Evolutionary conservation across 2,888 invertebrate species (phyloP).

Genomic region (Cephalotes varians): DNA sequence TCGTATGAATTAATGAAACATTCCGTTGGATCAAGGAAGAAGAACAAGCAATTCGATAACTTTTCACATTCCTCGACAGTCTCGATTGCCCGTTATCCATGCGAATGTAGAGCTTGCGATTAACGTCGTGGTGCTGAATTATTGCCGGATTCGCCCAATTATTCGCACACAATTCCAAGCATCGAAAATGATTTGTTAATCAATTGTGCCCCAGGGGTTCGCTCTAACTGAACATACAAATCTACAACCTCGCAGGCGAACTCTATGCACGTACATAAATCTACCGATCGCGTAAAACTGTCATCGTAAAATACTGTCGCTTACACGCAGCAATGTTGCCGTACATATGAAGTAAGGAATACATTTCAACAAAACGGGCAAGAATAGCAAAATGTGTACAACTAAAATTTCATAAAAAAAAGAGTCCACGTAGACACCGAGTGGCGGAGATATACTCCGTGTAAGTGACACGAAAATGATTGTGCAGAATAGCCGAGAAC

Average conservation of each 20-base stretch:
- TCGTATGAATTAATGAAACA: constrained; percentile 7
- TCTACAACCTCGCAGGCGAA: background rate
- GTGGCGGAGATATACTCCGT: background rate
- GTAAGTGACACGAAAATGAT: constrained; percentile 42
- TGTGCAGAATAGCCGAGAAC: background rate
- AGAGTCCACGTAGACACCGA: too few species aligned
- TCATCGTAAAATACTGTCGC: constrained; percentile 6
- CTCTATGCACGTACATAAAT: background rate
- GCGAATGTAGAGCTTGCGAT: background rate
- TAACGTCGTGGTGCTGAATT: background rate
- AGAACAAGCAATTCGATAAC: background rate
- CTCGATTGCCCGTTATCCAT: constrained; percentile 9
- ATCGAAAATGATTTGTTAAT: constrained; percentile 31
- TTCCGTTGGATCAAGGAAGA: constrained; percentile 10
- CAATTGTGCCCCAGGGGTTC: background rate
- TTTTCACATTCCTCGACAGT: constrained; percentile 2
- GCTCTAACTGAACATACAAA: background rate
- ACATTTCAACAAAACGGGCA: background rate
- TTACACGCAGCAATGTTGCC: background rate
- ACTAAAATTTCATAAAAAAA: background rate
- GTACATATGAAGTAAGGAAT: background rate
- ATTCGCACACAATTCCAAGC: background rate
- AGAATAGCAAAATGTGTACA: background rate
- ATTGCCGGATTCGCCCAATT: background rate
- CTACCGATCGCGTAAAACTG: background rate